A percentile compares a stretch with the other conserved stretches of the same genome.
These are phyloP conservation scores for Aurelia coerulea DNA, from an alignment of 30 jellyfish, hydroid and myxozoan genomes.

Conservation along the genomic window DNA sequence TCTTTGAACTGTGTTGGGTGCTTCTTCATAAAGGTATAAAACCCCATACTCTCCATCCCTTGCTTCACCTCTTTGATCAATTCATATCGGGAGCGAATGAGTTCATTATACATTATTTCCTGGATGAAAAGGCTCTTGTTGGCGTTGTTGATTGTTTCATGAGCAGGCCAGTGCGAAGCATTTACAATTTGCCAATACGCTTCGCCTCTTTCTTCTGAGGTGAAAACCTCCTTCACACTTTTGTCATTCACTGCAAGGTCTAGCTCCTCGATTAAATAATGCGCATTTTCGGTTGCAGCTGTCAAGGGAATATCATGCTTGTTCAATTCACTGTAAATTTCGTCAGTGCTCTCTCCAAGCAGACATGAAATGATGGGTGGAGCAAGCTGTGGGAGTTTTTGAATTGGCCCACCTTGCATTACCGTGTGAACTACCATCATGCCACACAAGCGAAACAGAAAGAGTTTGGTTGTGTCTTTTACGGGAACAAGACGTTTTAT, in stretches of 20 bases:
- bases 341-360: slow-evolving; percentile 13
- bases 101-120: background rate
- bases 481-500: slow-evolving; percentile 25
- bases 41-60: background rate
- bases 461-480: slow-evolving; percentile 40
- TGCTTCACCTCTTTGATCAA: slow-evolving; percentile 22
- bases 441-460: slow-evolving; percentile 29
- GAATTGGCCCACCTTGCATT: slow-evolving; percentile 31
- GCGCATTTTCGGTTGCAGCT: slow-evolving; percentile 17
- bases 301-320: slow-evolving; percentile 33
- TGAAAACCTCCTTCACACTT: slow-evolving; percentile 5
- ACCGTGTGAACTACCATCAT: slow-evolving; percentile 35
- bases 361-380: slow-evolving; percentile 3
- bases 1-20: no score
- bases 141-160: background rate
- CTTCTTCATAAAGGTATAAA: no score
- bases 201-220: slow-evolving; percentile 7
- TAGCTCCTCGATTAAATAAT: slow-evolving; percentile 31
- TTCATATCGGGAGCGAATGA: background rate
- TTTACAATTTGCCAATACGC: slow-evolving; percentile 38
- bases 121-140: slow-evolving; percentile 22
- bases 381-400: slow-evolving; percentile 20
- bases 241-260: slow-evolving; percentile 1
- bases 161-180: slow-evolving; percentile 44
- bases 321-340: background rate